Evolutionary conservation across 2,888 invertebrate genomes (phyloP), one percentile per base, ranked within the genome.

Genomic region (Catocala sponsa): DNA sequence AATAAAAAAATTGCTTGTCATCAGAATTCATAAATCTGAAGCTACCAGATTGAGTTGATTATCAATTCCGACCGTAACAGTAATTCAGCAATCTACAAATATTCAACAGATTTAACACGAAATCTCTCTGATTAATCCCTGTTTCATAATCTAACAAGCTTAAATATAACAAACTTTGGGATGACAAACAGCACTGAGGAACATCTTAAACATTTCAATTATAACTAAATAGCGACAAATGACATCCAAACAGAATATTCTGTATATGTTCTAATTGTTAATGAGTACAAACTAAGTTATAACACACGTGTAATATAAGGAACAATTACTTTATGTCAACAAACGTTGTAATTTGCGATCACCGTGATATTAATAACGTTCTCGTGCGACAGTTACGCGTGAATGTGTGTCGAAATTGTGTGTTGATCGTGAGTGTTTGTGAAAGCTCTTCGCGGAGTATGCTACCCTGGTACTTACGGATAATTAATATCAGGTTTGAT

Each of bases 341-440:
- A 57, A 38, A 32, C 44, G 25, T 1, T 9, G 70, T 70, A 75
- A 77, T 74, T 74, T 77, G 71, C 35, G 62, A 75, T 70, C 75
- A 67, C 44, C 15, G 49, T 9, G 15, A 44, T 62, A 70, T 74
- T 74, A 70, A 64, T 77, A 68, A 51, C 53, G 63, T 61, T 53
- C 62, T 64, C 52, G 48, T 47, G 10, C 25, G 42, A 57, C 42
- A 55, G 47, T 54, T 47, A 35, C 48, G 35, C 59, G 56, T 53
- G 52, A 61, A 60, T 60, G 59, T 68, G 47, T 46, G 51, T 13
- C 32, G 42, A 59, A 59, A 65, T 68, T 54, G 65, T 70, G 60
- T 63, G 54, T 65, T 54, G 59, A 59, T 62, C 33, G 5, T 38
- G 11, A 49, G 59, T 42, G 54, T 54, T 58, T 50, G 44, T 55